Evolutionary conservation across 2,113 vertebrate genomes (phyloP), one percentile per base, ranked within the genome.

Genomic region (Cyprinodon brontotheroides): DNA sequence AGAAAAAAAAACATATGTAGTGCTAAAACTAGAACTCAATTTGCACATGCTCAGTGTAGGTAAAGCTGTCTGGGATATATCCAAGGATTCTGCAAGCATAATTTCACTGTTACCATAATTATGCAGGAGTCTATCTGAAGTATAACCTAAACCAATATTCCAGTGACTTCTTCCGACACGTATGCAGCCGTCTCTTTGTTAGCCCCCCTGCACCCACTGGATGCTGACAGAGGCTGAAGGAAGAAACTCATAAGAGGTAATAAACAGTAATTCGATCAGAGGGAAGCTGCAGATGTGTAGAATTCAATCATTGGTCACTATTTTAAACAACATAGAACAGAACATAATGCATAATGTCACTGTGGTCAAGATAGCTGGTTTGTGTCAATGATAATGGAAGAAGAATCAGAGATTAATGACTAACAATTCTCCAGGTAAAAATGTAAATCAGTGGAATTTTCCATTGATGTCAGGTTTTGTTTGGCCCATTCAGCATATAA

Each of bases 201-300:
- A 36, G 22, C 77, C 66, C 38, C n/a, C 13, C 70, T 64, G 45
- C 48, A 74, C 53, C 69, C 61, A 57, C 80, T 69, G 72, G 73
- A 71, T 66, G 80, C 39, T 78, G 69, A 77, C 74, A 64, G 43
- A 11, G 12, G 48, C 47, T 60, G 70, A 64, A 10, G 53, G 15
- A 11, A 20, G 41, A 74, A 81, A 69, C 69, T 89, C 75, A 85
- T 78, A 76, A 80, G 50, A 85, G 62, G 75, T 72, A 77, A 79
- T 77, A 68, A 79, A 75, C 71, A 66, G 36, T 86, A 85, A 86
- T 72, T 82, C 38, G 20, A 85, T 86, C 69, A 72, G 50, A 59
- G 45, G 72, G 47, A 78, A 64, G 72, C 75, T 68, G 59, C 59
- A 62, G 72, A 83, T 70, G 75, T 82, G 53, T 65, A 37, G 43